Evolutionary conservation across 2,797 vertebrate genomes (phyloP), one percentile per base, ranked within the genome.

Genomic region (Sebastes vulpes): DNA sequence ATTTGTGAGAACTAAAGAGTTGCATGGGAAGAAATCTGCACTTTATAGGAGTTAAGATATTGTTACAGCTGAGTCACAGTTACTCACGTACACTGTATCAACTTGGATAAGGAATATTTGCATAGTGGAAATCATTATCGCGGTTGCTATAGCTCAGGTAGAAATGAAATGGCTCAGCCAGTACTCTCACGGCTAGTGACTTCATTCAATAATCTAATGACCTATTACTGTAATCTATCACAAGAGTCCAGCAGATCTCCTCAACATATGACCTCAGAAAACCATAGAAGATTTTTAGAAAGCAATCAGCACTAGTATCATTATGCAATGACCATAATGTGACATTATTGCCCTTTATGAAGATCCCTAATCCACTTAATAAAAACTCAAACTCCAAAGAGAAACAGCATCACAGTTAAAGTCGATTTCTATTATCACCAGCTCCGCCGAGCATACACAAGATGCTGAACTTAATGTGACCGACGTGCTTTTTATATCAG

Each of bases 51-150:
- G 28, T 82, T 67, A 72, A 75, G 57, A 72, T 25, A 72, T 75
- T 81, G 48, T 65, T 75, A 50, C n/a, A 60, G 69, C 72, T 88
- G 67, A 90, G 81, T 86, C 77, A 83, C 26, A 68, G 65, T 83
- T 65, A 78, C 59, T 88, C 76, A 58, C 12, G 2, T 35, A 29
- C 53, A 48, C 61, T 16, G 8, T 65, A 83, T 84, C 31, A 77
- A 77, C 69, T 71, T 52, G 64, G 64, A 85, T 88, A 80, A 85
- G 66, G 28, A 29, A 72, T 90, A 66, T 79, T 85, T 88, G 52
- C 64, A 73, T 48, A 82, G 63, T 46, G 65, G 52, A 75, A 87
- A 82, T 64, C 56, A 66, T 87, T 84, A 80, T 72, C 20, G 21
- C 1, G 3, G 64, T 66, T 21, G 16, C 50, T 66, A 46, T 14